Base-by-base conservation (phyloP, 2,888 invertebrate genomes). In the Pandemis heparana region DNA sequence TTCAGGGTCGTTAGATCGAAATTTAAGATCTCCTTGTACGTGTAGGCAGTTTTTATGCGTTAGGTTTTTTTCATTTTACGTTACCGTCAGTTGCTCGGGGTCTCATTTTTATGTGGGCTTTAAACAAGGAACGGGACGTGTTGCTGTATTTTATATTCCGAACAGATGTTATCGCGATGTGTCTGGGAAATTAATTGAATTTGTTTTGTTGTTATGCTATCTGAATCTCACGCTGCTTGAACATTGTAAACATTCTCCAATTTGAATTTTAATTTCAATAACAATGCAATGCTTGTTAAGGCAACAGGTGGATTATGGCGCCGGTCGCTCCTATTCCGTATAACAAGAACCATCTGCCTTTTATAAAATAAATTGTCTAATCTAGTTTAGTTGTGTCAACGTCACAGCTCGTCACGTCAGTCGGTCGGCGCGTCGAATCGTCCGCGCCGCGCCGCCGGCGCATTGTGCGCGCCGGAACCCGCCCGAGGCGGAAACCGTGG, bases 161-260 rank as follows among this genome's bases (percentile, higher is more conserved):
- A 92, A 90, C 94, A 93, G 92, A 93, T 93, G 93, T 89, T 90
- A 89, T 90, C 89, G 88, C 85, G 83, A 83, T 84, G 86, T 87
- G 87, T 82, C 82, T 90, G 87, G 89, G 87, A 91, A 89, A 91
- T 92, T 92, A 92, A 92, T 92, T 92, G 87, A 91, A 90, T 89
- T 82, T 86, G 83, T 86, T 87, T 85, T 89, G 87, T 91, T 90
- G 87, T 89, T 90, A 89, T 90, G 89, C 88, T 84, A 86, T 87
- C 86, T 83, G 85, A 88, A 89, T 89, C 87, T 87, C 87, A 87
- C 82, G 89, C 87, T 88, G 87, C 89, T 88, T 89, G 83, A 88
- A 85, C 84, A 83, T 89, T 74, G 51, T 60, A 69, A 74, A 70
- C 65, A 61, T 89, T 88, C 84, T 87, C 88, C 88, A 87, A 87